These are phyloP conservation scores for Sebastes nivosus DNA, from an alignment of 2,797 vertebrate genomes.

Conservation along the genomic window DNA sequence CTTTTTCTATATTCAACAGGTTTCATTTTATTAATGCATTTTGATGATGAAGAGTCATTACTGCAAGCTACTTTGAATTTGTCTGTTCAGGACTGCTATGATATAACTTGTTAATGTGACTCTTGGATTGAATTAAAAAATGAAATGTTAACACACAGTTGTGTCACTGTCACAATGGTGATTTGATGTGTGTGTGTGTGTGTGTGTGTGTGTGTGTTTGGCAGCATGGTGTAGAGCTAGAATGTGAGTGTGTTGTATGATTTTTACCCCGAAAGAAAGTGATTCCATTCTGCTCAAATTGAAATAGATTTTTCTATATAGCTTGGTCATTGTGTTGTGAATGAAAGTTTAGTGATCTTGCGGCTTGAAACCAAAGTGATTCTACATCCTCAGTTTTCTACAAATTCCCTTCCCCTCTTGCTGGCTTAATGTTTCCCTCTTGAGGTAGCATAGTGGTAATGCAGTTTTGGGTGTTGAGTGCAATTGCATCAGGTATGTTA, in stretches of 20 bases:
- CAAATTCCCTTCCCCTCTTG: not conserved
- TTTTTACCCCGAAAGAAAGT: rapidly evolving
- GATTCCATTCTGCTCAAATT: not conserved
- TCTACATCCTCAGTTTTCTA: not conserved
- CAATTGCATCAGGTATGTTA: not conserved
- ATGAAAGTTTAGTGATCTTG: not conserved
- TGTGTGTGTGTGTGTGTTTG: not conserved
- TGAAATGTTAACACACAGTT: slow-evolving; percentile 23
- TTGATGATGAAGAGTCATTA: slow-evolving; percentile 80
- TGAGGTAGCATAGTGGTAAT: slow-evolving; percentile 4
- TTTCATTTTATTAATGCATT: slow-evolving; percentile 82
- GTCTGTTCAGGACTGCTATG: slow-evolving; percentile 83
- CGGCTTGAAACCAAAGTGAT: not conserved
- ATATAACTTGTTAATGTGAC: slow-evolving; percentile 86
- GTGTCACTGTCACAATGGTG: not conserved
- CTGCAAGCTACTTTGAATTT: slow-evolving; percentile 80
- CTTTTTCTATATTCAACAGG: slow-evolving; percentile 68
- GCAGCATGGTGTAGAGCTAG: not conserved
- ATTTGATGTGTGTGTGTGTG: not conserved
- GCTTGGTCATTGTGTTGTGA: not conserved
- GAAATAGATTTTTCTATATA: not conserved
- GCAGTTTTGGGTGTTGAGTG: not conserved
- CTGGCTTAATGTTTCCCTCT: slow-evolving; percentile 51
- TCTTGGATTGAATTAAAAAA: slow-evolving; percentile 81
- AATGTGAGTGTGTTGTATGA: not conserved